Conservation (phyloP, 1,140 invertebrate species). For the Phocides pigmalion region DNA sequence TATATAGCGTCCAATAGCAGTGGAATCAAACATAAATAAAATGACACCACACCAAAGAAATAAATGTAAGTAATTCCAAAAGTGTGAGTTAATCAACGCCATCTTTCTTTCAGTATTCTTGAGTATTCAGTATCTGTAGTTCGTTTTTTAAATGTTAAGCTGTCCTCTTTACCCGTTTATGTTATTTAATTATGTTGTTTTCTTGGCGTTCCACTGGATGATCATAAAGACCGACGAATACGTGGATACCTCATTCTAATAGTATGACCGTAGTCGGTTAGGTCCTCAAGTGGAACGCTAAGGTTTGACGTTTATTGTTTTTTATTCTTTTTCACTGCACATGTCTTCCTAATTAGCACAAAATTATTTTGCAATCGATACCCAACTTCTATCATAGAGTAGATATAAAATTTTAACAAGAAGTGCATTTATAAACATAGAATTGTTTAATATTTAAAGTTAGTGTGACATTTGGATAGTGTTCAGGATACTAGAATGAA, state of each 20-base stretch:
- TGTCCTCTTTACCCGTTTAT: constrained; percentile 30
- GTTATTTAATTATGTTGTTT: constrained; percentile 4
- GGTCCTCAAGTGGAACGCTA: neutral
- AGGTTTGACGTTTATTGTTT: constrained; percentile 26
- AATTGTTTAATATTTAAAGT: constrained; percentile 75
- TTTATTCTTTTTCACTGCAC: constrained; percentile 36
- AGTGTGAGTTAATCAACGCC: constrained; percentile 66
- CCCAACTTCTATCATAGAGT: constrained; percentile 56
- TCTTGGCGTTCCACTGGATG: neutral
- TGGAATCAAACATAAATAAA: constrained; percentile 60
- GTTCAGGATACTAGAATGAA: constrained; percentile 68
- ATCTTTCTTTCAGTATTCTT: constrained; percentile 76
- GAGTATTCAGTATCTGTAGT: constrained; percentile 69
- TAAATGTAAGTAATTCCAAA: constrained; percentile 67
- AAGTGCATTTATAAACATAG: constrained; percentile 83
- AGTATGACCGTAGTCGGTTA: neutral
- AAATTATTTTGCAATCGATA: constrained; percentile 29
- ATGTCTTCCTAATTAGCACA: constrained; percentile 35
- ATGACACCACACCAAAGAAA: constrained; percentile 81
- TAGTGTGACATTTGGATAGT: constrained; percentile 70
- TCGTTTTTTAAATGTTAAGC: constrained; percentile 52
- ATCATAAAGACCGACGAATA: neutral
- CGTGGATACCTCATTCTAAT: neutral
- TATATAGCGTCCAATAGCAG: constrained; percentile 77
- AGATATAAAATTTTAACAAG: constrained; percentile 69